Evolutionary conservation across 1,140 invertebrate species (phyloP).

Genomic region (Zaprionus gabonicus): DNA sequence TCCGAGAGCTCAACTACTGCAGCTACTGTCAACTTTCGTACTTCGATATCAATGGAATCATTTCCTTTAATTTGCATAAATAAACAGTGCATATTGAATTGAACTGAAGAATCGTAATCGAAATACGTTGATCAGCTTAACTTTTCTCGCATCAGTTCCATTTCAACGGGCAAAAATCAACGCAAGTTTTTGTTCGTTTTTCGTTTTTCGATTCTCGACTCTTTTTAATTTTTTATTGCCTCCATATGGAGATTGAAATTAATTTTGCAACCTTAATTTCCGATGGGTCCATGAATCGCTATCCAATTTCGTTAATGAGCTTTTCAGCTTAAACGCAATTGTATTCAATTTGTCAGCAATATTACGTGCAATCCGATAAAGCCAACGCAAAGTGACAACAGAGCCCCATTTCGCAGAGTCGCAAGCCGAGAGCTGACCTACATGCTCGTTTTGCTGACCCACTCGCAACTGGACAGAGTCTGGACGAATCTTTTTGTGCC

Average conservation of each 20-base stretch:
- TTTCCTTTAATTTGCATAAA: background rate
- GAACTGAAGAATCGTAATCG: background rate
- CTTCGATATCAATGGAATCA: background rate
- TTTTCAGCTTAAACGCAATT: slow-evolving; percentile 80
- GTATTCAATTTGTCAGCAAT: slow-evolving; percentile 79
- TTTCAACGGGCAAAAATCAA: slow-evolving; percentile 39
- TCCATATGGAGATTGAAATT: slow-evolving; percentile 62
- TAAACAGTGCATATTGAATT: background rate
- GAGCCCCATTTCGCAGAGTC: slow-evolving; percentile 25
- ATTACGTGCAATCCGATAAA: slow-evolving; percentile 78
- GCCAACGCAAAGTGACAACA: slow-evolving; percentile 70
- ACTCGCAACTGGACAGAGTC: background rate
- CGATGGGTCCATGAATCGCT: slow-evolving; percentile 42
- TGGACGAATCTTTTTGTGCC: background rate
- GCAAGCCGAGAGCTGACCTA: slow-evolving; percentile 39
- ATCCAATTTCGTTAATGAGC: slow-evolving; percentile 81
- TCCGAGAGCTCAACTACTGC: background rate
- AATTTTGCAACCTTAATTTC: slow-evolving; percentile 55
- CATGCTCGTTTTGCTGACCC: slow-evolving; percentile 27
- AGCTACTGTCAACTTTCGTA: background rate
- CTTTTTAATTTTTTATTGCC: slow-evolving; percentile 7
- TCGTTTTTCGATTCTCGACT: slow-evolving; percentile 1
- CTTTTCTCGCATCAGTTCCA: background rate
- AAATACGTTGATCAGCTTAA: slow-evolving; percentile 32
- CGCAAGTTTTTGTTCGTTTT: background rate